Evolutionary conservation across 1,140 invertebrate genomes (phyloP).

Genomic region (Pantala flavescens): DNA sequence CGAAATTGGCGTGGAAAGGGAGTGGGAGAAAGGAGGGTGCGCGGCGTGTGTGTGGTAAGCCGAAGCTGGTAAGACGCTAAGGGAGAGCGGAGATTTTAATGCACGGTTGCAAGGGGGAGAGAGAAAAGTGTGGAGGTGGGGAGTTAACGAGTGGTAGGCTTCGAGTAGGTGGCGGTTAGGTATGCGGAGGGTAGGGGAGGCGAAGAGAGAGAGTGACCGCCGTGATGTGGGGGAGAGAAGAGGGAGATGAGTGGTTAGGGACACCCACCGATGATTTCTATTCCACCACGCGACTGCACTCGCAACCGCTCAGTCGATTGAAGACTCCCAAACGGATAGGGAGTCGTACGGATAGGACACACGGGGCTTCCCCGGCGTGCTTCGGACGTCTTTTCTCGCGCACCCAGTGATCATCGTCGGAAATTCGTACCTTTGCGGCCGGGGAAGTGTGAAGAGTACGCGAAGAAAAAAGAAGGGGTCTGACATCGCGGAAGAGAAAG

Average conservation of each 20-base stretch:
- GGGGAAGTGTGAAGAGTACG: neutral
- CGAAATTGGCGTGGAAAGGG: no score
- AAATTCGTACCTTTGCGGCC: no score
- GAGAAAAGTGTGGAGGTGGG: neutral
- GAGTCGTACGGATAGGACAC: no score
- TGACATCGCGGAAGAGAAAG: conserved; percentile 4
- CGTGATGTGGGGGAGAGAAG: neutral
- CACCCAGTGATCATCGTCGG: no score
- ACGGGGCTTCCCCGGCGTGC: no score
- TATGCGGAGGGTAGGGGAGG: neutral
- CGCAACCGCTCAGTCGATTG: no score
- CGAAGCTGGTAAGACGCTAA: neutral
- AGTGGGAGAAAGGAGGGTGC: no score
- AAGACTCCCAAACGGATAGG: no score
- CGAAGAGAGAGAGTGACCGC: neutral
- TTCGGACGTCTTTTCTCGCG: no score
- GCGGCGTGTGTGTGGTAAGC: neutral
- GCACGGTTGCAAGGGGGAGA: neutral
- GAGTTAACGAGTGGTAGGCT: neutral
- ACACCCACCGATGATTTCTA: neutral
- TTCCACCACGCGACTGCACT: no score
- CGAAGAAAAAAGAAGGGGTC: neutral
- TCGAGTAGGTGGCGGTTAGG: neutral
- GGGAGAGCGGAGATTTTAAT: neutral
- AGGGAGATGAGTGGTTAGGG: neutral